These are phyloP conservation scores for Sepiola atlantica DNA, from an alignment of 2,888 invertebrate genomes.

Conservation along the genomic window DNA sequence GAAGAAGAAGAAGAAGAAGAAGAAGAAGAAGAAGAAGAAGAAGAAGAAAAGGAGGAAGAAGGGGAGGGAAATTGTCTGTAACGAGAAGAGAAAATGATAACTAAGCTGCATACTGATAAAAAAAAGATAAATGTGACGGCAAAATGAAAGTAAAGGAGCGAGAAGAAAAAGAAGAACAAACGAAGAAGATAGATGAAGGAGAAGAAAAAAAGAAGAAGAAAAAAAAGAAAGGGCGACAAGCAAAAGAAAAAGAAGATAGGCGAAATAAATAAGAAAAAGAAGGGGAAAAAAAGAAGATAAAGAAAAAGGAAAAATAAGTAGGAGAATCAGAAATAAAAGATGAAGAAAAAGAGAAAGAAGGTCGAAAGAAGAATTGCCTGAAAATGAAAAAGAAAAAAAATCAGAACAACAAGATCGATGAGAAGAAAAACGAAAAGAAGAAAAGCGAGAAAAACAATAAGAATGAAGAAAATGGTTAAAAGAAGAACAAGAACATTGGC, in stretches of 20 bases:
- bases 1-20: not conserved
- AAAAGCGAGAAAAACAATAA: not conserved
- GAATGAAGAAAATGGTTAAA: not conserved
- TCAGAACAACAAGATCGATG: not conserved
- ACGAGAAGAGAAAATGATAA: too few relatives aligned
- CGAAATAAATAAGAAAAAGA: not conserved
- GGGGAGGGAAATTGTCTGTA: not conserved
- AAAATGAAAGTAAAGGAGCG: not conserved
- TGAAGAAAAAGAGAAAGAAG: not conserved
- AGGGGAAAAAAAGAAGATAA: not conserved
- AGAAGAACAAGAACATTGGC: too few relatives aligned
- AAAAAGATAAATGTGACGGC: too few relatives aligned
- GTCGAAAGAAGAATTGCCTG: too few relatives aligned
- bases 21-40: not conserved
- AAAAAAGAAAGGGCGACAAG: not conserved
- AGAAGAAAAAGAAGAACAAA: not conserved
- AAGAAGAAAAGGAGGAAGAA: not conserved
- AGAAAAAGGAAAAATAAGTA: not conserved
- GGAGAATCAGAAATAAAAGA: not conserved
- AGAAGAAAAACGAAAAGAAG: not conserved
- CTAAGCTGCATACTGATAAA: too few relatives aligned
- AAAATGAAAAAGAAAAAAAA: not conserved
- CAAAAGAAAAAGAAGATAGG: not conserved
- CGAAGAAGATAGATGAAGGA: not conserved
- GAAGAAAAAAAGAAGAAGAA: not conserved